These are phyloP conservation scores for Hipparchia sbordonii DNA, from an alignment of 2,888 invertebrate species.

Conservation along the genomic window DNA sequence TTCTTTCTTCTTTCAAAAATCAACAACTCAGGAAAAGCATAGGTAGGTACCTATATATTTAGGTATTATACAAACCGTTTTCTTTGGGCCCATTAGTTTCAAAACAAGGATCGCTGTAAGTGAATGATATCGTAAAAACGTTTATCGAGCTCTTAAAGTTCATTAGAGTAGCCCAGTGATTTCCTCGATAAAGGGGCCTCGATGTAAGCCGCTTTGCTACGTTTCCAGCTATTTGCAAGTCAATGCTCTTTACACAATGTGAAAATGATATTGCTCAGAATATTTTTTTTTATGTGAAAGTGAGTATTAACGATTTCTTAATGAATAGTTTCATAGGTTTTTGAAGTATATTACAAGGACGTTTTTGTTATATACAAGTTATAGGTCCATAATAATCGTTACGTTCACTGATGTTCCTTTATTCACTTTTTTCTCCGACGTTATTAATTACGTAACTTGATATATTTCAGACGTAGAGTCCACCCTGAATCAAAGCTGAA, in stretches of 20 bases:
- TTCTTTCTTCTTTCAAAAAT: too few species aligned
- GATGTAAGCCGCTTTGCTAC: slow-evolving; percentile 40
- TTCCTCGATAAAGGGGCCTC: slow-evolving; percentile 40
- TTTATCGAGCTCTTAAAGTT: slow-evolving; percentile 56
- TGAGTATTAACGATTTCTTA: background rate
- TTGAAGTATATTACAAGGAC: too few species aligned
- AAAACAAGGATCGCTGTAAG: slow-evolving; percentile 43
- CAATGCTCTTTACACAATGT: slow-evolving; percentile 32
- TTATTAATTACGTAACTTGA: too few species aligned
- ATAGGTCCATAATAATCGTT: too few species aligned
- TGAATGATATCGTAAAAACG: slow-evolving; percentile 55
- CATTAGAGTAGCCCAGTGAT: slow-evolving; percentile 54
- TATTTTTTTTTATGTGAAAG: slow-evolving; percentile 5
- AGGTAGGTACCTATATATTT: too few species aligned
- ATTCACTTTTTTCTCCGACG: too few species aligned
- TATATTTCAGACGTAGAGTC: too few species aligned
- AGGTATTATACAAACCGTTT: slow-evolving; percentile 15
- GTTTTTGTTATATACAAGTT: too few species aligned
- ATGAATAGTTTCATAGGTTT: too few species aligned
- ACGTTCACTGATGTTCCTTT: too few species aligned
- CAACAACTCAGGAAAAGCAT: too few species aligned
- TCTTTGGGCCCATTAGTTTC: slow-evolving; percentile 33
- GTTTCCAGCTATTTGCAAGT: slow-evolving; percentile 39
- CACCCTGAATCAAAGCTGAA: too few species aligned
- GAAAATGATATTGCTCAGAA: slow-evolving; percentile 30